A percentile compares a stretch with the other conserved stretches of the same genome.
These are phyloP conservation scores for Steinernema feltiae DNA, from an alignment of 1,140 invertebrate genomes.

Conservation along the genomic window DNA sequence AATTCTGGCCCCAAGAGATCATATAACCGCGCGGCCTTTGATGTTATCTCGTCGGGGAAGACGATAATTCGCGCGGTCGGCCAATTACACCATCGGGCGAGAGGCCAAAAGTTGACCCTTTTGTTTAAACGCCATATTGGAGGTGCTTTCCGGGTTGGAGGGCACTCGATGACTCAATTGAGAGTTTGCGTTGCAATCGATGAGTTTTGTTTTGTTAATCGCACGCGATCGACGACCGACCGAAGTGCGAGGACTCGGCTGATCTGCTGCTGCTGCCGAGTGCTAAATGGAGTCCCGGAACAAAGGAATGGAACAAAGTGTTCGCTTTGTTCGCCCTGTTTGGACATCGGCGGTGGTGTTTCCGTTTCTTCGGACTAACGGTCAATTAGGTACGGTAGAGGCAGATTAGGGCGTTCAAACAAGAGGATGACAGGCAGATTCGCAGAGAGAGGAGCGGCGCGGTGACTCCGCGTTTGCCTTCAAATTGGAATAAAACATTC, in stretches of 20 bases:
- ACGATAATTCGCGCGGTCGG: not conserved
- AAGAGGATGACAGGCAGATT: no score
- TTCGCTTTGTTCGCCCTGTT: conserved; percentile 11
- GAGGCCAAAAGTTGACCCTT: conserved; percentile 15
- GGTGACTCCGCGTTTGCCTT: no score
- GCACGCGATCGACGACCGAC: not conserved
- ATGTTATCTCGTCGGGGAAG: not conserved
- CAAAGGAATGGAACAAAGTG: not conserved
- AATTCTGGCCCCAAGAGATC: not conserved
- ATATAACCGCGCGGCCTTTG: conserved; percentile 7
- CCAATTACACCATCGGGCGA: not conserved
- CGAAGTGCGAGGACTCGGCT: not conserved
- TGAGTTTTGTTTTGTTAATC: conserved; percentile 7
- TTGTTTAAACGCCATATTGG: not conserved
- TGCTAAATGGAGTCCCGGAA: not conserved
- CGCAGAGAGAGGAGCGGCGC: no score
- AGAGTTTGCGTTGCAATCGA: not conserved
- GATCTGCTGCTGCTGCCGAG: not conserved
- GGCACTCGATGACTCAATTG: not conserved
- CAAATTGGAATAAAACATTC: no score
- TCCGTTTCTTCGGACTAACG: not conserved
- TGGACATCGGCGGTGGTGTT: not conserved
- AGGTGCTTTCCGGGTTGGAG: not conserved
- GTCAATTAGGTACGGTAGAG: not conserved
- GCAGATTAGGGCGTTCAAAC: not conserved